Base-by-base conservation (phyloP, 2,113 vertebrate genomes). In the Solea senegalensis region DNA sequence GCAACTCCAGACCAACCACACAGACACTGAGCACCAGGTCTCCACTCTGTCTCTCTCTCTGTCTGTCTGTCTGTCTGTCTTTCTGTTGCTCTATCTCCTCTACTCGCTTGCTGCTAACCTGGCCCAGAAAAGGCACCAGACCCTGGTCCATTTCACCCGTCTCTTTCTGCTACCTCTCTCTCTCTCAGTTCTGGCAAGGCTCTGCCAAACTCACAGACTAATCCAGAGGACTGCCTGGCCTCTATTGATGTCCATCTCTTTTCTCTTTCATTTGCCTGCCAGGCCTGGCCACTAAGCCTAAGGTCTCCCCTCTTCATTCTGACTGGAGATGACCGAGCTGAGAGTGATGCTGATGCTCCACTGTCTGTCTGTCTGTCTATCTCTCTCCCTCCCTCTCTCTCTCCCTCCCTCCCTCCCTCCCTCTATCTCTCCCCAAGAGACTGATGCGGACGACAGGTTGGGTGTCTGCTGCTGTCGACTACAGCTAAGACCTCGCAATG, bases 1-100 rank as follows among this genome's bases (percentile, higher is more conserved):
- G 95, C 94, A 91, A 89, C 90, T 94, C 94, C 96, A 96, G 95
- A 93, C 93, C 94, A 92, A 94, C 90, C 94, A 93, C 93, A 90
- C 94, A 93, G 81, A 72, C 72, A 73, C 76, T 1, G 16, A 81
- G 72, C 43, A 26, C 82, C 40, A 7, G 74, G 74, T 81, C 62
- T 48, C 65, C 7, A 21, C 65, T 81, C 65, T 60, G 78, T 75
- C 81, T 80, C 70, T 61, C 11, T 48, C 1, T 13, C 12, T 8
- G 44, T 45, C 44, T 45, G 9, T 45, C 44, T 45, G 44, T 9
- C 2, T 44, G 43, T n/a, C n/a, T n/a, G n/a, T n/a, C n/a, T n/a
- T n/a, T 21, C 21, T 21, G 21, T 21, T 21, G 64, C 73, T 85
- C 66, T n/a, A 66, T 72, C 70, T 70, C 65, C 69, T 61, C 52